Percentiles rank a stretch among this genome's conserved stretches.
Conservation (phyloP, 2,888 invertebrate genomes). For the Hyposoter dolosus region DNA sequence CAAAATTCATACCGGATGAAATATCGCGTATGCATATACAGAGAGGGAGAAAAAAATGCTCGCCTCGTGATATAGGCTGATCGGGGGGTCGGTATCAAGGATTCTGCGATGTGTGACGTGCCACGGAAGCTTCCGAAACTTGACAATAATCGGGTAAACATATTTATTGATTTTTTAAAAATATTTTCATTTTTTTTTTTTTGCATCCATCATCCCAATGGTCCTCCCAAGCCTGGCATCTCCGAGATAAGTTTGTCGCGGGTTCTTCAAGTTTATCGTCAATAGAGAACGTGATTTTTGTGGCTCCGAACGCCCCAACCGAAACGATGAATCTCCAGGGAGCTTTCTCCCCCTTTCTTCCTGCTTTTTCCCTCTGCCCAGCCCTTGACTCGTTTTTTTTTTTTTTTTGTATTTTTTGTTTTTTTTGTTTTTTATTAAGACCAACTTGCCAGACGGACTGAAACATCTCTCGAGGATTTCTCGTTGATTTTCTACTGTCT, state of each 20-base stretch:
- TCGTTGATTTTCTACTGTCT: constrained; percentile 44
- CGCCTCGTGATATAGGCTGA: not conserved
- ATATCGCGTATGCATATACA: not conserved
- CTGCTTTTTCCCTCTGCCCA: not conserved
- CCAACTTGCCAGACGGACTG: constrained; percentile 1
- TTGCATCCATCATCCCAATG: not conserved
- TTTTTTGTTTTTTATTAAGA: constrained; percentile 1
- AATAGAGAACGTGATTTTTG: constrained; percentile 17
- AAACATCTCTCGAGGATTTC: constrained; percentile 13
- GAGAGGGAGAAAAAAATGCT: not conserved
- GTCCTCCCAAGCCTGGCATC: not conserved
- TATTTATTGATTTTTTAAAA: not conserved
- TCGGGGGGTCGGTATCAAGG: not conserved
- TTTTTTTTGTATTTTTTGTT: not conserved
- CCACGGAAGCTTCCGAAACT: constrained; percentile 10
- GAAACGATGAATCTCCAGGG: constrained; percentile 24
- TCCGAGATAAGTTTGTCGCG: constrained; percentile 2
- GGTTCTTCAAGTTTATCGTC: not conserved
- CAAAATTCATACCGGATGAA: constrained; percentile 27
- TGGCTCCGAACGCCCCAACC: not conserved
- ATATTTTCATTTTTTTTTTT: not conserved
- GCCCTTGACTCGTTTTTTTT: not conserved
- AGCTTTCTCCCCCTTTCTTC: not conserved
- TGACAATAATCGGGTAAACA: not conserved
- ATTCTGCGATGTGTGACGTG: constrained; percentile 16